phyloP scores from a whole-genome alignment of 2,113 vertebrate species.

The Seriola rivoliana region DNA sequence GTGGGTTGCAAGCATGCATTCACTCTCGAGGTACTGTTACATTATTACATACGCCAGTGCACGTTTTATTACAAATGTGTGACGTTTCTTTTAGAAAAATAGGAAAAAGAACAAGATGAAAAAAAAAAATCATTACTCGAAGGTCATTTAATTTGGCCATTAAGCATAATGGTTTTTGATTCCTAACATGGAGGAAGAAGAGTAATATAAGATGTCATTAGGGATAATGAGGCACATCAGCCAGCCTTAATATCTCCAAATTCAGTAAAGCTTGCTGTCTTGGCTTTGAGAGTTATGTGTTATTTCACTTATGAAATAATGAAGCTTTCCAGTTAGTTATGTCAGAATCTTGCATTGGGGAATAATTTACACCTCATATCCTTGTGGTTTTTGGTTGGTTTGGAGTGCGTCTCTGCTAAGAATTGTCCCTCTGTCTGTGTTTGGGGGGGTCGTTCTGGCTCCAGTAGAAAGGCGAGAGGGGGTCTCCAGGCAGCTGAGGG shows the following conservation, averaged over 20 bases:
- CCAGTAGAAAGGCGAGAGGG: conserved; percentile 73
- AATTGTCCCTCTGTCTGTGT: conserved; percentile 77
- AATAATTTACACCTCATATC: conserved; percentile 67
- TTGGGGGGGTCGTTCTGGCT: conserved; percentile 56
- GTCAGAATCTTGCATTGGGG: conserved; percentile 41
- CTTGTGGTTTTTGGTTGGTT: conserved; percentile 46
- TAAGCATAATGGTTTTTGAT: conserved; percentile 27
- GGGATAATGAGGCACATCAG: conserved; percentile 46
- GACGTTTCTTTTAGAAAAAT: conserved; percentile 3
- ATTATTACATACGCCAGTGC: background rate
- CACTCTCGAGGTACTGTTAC: background rate
- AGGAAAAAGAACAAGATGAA: conserved; percentile 8
- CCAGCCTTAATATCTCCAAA: conserved; percentile 18
- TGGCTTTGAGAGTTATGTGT: conserved; percentile 25
- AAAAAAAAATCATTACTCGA: conserved; percentile 27
- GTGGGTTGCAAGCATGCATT: conserved; percentile 1
- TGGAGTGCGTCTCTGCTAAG: conserved; percentile 50
- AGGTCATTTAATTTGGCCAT: conserved; percentile 38
- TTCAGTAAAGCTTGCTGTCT: conserved; percentile 23
- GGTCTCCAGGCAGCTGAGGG: conserved; percentile 73
- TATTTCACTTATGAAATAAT: conserved; percentile 45
- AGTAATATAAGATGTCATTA: conserved; percentile 43
- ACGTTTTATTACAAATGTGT: conserved; percentile 19
- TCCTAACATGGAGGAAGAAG: conserved; percentile 11
- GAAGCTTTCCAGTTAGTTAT: conserved; percentile 31